Base-by-base conservation (phyloP, 2,888 invertebrate species). In the Eumerus sabulonum region DNA sequence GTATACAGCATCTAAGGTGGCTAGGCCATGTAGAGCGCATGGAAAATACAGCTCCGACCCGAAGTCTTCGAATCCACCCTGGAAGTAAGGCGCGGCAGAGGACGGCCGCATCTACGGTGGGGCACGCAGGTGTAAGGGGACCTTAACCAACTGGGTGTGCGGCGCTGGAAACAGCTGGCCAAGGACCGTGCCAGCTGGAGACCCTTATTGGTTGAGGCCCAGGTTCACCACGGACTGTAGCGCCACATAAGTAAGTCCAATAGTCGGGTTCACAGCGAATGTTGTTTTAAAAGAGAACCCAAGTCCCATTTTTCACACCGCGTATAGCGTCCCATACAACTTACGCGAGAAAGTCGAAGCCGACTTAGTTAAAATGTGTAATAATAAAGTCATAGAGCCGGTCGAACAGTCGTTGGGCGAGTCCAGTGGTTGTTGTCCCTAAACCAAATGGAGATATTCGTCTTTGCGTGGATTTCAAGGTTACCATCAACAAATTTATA, bases 401-500 rank as follows among this genome's bases (percentile, higher is more conserved):
- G 45, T 45, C 14, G 45, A 45, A 45, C 14, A 53, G 54, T 35
- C 62, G 77, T 48, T 83, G 82, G 76, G 82, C 70, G 1, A 74
- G 74, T 16, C 76, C 81, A n/a, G 57, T 82, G 4, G 77, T 82
- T 27, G 73, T 67, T 17, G 67, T 77, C 7, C 70, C 64, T 17
- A 82, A 83, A 19, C 44, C 57, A 19, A 68, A 82, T 45, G 62
- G 68, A 4, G 50, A 57, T 16, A 48, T 82, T 17, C 18, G 62
- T 14, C 1, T 68, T 5, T 74, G 67, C 36, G 48, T 59, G 12
- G 82, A 67, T 38, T 82, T 42, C 51, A 83, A 81, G 36, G 63
- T 74, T 9, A 83, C 82, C 17, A 19, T 83, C 1, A 83, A 83
- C 62, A 60, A 66, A 42, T 51, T 13, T 42, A 70, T 83, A 17